Conservation (phyloP, 2,888 invertebrate genomes). For the Lepidocyrtoides sp. region DNA sequence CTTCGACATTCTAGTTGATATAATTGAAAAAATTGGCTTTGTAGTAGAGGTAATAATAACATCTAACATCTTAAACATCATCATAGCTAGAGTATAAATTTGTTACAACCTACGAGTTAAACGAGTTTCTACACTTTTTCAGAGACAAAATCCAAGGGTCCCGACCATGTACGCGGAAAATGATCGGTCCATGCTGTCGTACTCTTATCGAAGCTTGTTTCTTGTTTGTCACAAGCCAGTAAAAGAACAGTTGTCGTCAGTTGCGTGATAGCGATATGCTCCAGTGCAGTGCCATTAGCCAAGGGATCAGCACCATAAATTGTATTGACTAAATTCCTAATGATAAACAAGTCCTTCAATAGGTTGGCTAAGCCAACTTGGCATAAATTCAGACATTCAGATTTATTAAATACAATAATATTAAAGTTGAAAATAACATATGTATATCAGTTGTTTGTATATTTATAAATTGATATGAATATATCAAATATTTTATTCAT, state of each 20-base stretch:
- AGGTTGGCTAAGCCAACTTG: too few species aligned
- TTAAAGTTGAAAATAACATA: background rate
- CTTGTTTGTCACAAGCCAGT: constrained; percentile 95
- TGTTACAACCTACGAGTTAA: too few species aligned
- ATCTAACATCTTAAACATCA: too few species aligned
- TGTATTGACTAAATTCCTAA: background rate
- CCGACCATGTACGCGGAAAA: constrained; percentile 97
- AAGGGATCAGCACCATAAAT: background rate
- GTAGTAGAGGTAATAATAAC: constrained; percentile 90
- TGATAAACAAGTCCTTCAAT: background rate
- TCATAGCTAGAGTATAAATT: too few species aligned
- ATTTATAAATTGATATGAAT: constrained; percentile 24
- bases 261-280: background rate
- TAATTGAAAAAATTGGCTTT: constrained; percentile 94
- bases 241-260: background rate
- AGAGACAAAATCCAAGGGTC: constrained; percentile 93
- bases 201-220: constrained; percentile 96
- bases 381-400: background rate
- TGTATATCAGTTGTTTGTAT: constrained; percentile 12
- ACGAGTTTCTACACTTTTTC: too few species aligned
- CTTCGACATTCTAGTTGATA: constrained; percentile 93
- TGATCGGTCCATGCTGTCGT: constrained; percentile 96
- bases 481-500: constrained; percentile 6
- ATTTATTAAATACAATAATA: background rate
- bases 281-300: background rate